Conservation (phyloP, 2,888 invertebrate genomes). For the Ophion obscuratus region DNA sequence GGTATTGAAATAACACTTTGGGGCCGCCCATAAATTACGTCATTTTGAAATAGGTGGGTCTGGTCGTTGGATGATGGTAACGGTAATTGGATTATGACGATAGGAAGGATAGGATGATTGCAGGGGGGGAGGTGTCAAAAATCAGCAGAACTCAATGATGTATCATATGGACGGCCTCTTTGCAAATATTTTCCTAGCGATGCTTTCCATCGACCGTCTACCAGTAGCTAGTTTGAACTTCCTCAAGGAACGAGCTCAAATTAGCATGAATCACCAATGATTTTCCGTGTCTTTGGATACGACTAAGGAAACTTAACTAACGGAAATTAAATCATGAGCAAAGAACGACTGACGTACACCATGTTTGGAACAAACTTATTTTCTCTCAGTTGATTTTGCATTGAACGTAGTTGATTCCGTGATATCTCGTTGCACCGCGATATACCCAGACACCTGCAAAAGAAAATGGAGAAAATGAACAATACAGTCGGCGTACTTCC, state of each 20-base stretch:
- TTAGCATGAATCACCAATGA: neutral
- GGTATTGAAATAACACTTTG: no score
- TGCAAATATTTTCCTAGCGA: no score
- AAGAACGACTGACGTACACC: slow-evolving; percentile 42
- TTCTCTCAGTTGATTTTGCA: slow-evolving; percentile 89
- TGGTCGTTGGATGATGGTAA: no score
- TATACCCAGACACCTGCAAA: slow-evolving; percentile 32
- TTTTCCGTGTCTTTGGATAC: neutral
- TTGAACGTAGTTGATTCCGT: slow-evolving; percentile 87
- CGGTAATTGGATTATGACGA: no score
- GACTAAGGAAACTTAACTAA: neutral
- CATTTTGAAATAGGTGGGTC: no score
- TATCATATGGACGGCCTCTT: no score
- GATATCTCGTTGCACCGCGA: slow-evolving; percentile 80
- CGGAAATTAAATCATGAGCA: neutral
- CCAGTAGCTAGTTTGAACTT: no score
- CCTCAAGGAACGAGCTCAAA: neutral
- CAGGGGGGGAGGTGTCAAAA: no score
- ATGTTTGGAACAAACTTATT: slow-evolving; percentile 65
- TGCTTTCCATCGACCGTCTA: no score
- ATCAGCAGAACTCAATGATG: no score
- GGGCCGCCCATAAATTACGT: no score
- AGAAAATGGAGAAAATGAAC: neutral
- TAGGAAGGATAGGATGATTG: no score
- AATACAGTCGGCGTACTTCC: neutral